Base-by-base conservation (phyloP, 2,797 vertebrate species). In the Spondyliosoma cantharus region DNA sequence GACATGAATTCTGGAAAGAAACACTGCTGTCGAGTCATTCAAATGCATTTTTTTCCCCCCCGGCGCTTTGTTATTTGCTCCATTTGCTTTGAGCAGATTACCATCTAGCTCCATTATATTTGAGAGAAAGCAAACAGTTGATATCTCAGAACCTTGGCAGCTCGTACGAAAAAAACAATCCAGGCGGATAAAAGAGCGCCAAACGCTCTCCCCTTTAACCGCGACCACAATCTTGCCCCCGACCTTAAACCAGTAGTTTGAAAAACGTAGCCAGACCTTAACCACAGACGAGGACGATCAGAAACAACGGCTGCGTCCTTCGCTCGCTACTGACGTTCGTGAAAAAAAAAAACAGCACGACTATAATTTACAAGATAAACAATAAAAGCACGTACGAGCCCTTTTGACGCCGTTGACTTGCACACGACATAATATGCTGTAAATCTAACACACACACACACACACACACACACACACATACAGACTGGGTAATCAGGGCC, bases 401-500 rank as follows among this genome's bases (percentile, higher is more conserved):
- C 9, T 37, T 37, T 37, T 45, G 6, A 27, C 7, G 17, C 20
- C n/a, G 11, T 60, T 60, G 32, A 42, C 5, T 42, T 37, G 7
- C 27, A 24, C 0, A 14, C 4, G 8, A 49, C 9, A 54, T 17
- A 50, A 15, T 54, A 53, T 68, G 53, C 29, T 53, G 59, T n/a
- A 46, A 27, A 17, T 45, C 16, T 3, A 56, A 32, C 50, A n/a
- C 59, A 61, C n/a, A 76, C 48, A 69, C 5, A 46, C 46, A 58
- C 60, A 29, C 60, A 50, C 74, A 54, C 46, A 53, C 42, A 66
- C 43, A 52, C 45, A 50, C 62, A 67, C 27, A 60, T 3, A 74
- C 56, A 74, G 46, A 61, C 27, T 24, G 53, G 32, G 29, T 74
- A 70, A 83, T 81, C 74, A 81, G 65, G 65, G 53, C 49, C 54